Evolutionary conservation across 2,888 invertebrate genomes (phyloP).

Genomic region (Empis stercorea): DNA sequence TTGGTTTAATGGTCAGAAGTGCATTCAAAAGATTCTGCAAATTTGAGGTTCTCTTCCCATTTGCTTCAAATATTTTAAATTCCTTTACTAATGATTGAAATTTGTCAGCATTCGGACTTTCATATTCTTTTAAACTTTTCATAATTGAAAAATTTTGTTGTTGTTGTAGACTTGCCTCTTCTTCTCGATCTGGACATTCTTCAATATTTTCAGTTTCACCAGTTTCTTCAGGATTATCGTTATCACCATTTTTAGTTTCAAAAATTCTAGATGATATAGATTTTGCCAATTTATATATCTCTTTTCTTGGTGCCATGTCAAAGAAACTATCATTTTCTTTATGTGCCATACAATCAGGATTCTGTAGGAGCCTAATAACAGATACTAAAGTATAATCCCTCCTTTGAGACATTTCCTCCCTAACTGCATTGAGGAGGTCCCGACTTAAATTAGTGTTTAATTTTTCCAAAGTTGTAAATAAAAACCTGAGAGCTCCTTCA

Average conservation of each 20-base stretch:
- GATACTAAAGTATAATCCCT: neutral
- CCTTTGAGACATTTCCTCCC: neutral
- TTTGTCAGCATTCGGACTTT: neutral
- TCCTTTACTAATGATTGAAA: neutral
- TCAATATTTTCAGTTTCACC: too few species aligned
- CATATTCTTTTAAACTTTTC: neutral
- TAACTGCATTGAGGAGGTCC: neutral
- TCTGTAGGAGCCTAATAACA: neutral
- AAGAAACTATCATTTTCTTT: neutral
- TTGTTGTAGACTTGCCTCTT: neutral
- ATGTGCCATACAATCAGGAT: neutral
- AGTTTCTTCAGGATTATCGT: too few species aligned
- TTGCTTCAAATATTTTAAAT: neutral
- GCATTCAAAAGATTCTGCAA: neutral
- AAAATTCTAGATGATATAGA: neutral
- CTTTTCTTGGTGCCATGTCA: neutral
- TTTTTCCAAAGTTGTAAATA: neutral
- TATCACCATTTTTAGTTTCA: too few species aligned
- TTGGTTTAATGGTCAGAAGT: neutral
- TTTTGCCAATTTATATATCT: constrained; percentile 1
- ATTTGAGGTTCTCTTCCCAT: neutral
- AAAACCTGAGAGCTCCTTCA: neutral
- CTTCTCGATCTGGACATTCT: too few species aligned
- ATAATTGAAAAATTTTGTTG: neutral
- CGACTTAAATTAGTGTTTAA: neutral